Evolutionary conservation across 2,888 invertebrate genomes (phyloP).

Genomic region (Eupithecia pulchellata): DNA sequence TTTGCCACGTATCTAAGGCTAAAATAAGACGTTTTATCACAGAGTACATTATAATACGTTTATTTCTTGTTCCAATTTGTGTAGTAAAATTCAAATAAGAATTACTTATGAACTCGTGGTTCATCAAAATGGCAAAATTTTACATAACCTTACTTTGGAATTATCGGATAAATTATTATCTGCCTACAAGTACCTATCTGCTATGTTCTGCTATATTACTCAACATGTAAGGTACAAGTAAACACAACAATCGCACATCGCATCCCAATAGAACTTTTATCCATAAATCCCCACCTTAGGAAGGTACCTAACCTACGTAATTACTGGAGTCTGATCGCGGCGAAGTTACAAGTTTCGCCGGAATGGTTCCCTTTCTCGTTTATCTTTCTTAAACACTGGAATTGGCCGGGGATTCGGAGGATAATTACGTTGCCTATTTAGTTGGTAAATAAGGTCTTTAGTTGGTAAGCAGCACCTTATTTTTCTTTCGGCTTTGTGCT

Average conservation of each 20-base stretch:
- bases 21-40: too few relatives aligned
- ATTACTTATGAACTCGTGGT: neutral
- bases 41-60: too few relatives aligned
- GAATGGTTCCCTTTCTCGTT: constrained; percentile 78
- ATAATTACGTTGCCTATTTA: constrained; percentile 80
- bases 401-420: constrained; percentile 77
- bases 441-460: constrained; percentile 46
- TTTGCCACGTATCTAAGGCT: neutral
- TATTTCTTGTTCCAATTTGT: neutral
- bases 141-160: neutral
- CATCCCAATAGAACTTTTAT: constrained; percentile 57
- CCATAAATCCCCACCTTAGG: constrained; percentile 56
- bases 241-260: constrained; percentile 30
- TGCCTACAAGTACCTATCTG: neutral
- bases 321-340: constrained; percentile 63
- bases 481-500: constrained; percentile 59
- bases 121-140: neutral
- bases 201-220: neutral
- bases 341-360: constrained; percentile 72
- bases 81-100: neutral
- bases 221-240: constrained; percentile 8
- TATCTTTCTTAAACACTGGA: constrained; percentile 84
- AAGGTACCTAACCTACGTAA: constrained; percentile 53
- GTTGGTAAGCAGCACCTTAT: constrained; percentile 63
- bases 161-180: neutral